Evolutionary conservation across 2,888 invertebrate species (phyloP).

Genomic region (Sphaeridia pumilis): DNA sequence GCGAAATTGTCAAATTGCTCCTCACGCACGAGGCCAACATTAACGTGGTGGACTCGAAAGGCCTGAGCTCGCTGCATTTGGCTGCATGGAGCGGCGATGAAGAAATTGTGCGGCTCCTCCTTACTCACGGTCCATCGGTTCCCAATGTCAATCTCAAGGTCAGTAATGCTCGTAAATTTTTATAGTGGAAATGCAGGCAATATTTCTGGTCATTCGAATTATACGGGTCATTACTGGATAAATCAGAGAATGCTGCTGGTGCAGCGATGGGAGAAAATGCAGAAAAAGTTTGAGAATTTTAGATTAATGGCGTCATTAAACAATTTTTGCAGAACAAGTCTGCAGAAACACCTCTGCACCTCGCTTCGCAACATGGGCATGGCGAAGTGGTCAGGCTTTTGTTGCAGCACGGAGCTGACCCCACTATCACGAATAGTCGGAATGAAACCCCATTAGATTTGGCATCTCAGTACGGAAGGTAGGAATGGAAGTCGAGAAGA

Average conservation of each 20-base stretch:
- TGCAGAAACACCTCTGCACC: constrained; percentile 84
- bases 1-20: constrained; percentile 72
- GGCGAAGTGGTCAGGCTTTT: constrained; percentile 70
- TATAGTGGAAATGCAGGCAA: too few relatives aligned
- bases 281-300: too few relatives aligned
- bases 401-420: constrained; percentile 74
- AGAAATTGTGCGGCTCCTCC: constrained; percentile 71
- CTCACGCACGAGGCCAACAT: constrained; percentile 78
- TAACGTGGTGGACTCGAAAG: constrained; percentile 76
- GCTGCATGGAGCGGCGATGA: constrained; percentile 90
- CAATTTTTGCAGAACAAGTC: constrained; percentile 57
- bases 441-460: constrained; percentile 89
- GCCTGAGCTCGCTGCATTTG: constrained; percentile 82
- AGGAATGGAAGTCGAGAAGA: constrained; percentile 15
- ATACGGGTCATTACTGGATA: too few relatives aligned
- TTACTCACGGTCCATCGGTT: constrained; percentile 66
- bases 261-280: too few relatives aligned
- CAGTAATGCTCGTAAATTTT: too few relatives aligned
- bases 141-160: constrained; percentile 77
- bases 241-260: too few relatives aligned
- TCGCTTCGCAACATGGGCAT: constrained; percentile 87
- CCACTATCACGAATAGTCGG: constrained; percentile 69
- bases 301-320: background rate
- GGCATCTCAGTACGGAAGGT: constrained; percentile 83
- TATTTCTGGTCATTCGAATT: too few relatives aligned